These are phyloP conservation scores for Rhynchomys soricoides DNA, from an alignment of 2,113 vertebrate species.

Conservation along the genomic window DNA sequence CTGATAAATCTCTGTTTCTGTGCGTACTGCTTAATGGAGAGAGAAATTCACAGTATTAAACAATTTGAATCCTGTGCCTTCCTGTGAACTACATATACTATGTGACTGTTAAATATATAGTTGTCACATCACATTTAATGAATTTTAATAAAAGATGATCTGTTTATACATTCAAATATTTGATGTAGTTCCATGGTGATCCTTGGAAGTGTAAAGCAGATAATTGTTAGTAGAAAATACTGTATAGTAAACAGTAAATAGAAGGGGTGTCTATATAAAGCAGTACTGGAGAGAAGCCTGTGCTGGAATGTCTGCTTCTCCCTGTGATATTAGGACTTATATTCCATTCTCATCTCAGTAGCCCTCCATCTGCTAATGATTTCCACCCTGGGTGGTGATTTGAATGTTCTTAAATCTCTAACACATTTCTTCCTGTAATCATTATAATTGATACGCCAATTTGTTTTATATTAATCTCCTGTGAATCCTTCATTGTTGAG, in stretches of 20 bases:
- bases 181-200: not conserved
- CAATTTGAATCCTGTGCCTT: not conserved
- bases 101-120: not conserved
- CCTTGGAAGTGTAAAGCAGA: not conserved
- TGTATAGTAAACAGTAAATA: not conserved
- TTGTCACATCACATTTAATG: not conserved
- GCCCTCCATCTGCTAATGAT: not conserved
- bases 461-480: not conserved
- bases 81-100: not conserved
- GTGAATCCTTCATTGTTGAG: not conserved
- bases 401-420: not conserved
- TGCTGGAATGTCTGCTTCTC: not conserved
- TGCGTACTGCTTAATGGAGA: not conserved
- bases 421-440: not conserved
- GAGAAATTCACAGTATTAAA: not conserved
- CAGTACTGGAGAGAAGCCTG: not conserved
- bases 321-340: not conserved
- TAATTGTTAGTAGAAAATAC: not conserved
- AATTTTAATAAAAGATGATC: not conserved
- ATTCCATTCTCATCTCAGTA: not conserved
- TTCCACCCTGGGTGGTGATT: not conserved
- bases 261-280: not conserved
- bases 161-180: slow-evolving; percentile 35
- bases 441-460: not conserved
- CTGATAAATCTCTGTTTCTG: not conserved